Conservation (phyloP, 2,113 vertebrate genomes). For the Salvelinus alpinus region DNA sequence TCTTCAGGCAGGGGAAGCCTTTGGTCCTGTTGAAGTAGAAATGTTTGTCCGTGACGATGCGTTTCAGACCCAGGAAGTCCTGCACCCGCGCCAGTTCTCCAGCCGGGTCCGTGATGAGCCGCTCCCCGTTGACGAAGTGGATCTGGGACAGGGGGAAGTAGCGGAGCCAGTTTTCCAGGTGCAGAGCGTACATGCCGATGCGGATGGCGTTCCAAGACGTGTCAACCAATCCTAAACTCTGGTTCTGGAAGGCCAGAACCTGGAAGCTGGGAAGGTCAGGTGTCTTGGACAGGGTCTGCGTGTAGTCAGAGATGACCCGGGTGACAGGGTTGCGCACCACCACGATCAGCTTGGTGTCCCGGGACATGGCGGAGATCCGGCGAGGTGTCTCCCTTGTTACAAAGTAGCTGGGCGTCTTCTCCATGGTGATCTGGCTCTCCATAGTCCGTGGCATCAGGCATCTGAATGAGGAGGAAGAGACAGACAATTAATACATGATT, state of each 20-base stretch:
- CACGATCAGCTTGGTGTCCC: slow-evolving; percentile 86
- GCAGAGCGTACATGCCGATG: slow-evolving; percentile 88
- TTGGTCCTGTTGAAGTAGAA: slow-evolving; percentile 98
- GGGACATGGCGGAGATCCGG: slow-evolving; percentile 86
- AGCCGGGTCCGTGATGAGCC: slow-evolving; percentile 88
- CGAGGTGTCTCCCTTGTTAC: slow-evolving; percentile 86
- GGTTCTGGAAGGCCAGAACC: slow-evolving; percentile 88
- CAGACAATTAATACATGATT: not conserved
- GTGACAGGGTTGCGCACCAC: slow-evolving; percentile 83
- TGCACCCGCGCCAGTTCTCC: slow-evolving; percentile 90
- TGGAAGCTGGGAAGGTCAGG: slow-evolving; percentile 90
- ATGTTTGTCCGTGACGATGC: slow-evolving; percentile 91
- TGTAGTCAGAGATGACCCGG: slow-evolving; percentile 73
- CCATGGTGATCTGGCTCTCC: slow-evolving; percentile 90
- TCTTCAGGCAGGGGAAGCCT: slow-evolving; percentile 92
- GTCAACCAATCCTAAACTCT: slow-evolving; percentile 86
- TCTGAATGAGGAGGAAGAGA: slow-evolving; percentile 66
- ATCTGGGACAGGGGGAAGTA: slow-evolving; percentile 91
- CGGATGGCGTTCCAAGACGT: slow-evolving; percentile 91
- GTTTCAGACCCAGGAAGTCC: slow-evolving; percentile 89
- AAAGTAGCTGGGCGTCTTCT: slow-evolving; percentile 94
- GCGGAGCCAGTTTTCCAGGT: slow-evolving; percentile 90
- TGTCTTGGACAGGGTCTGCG: slow-evolving; percentile 80
- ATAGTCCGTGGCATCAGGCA: slow-evolving; percentile 89
- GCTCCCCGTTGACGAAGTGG: slow-evolving; percentile 91